Percentiles rank a stretch among this genome's conserved stretches.
Conservation (phyloP, 2,113 vertebrate species). For the Triplophysa tibetana region DNA sequence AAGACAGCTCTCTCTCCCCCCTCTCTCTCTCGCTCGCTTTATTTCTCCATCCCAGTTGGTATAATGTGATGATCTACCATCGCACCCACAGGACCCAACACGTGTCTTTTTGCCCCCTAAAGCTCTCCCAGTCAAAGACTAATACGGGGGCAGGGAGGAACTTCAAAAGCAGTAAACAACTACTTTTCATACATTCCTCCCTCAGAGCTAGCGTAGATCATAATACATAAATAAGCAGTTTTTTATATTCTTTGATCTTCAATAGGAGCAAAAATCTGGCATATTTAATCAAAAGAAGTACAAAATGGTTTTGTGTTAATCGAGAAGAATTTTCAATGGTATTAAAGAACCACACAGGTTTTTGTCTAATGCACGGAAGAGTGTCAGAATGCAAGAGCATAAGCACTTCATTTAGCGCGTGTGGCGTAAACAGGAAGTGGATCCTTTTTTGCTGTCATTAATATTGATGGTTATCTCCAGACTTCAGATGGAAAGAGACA, state of each 20-base stretch:
- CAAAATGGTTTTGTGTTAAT: slow-evolving; percentile 10
- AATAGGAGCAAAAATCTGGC: slow-evolving; percentile 30
- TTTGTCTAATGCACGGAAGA: not conserved
- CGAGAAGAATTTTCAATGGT: not conserved
- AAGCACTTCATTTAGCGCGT: slow-evolving; percentile 29
- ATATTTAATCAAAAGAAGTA: slow-evolving; percentile 36
- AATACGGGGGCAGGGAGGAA: not conserved
- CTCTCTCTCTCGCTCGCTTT: not conserved
- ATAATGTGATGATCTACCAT: slow-evolving; percentile 10
- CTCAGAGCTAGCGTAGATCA: slow-evolving; percentile 26
- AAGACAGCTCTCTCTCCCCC: slow-evolving; percentile 24
- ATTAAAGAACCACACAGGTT: not conserved
- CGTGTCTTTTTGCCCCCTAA: slow-evolving; percentile 29
- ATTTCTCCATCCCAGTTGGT: not conserved
- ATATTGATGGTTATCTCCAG: slow-evolving; percentile 65
- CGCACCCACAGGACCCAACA: slow-evolving; percentile 22
- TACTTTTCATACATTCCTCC: slow-evolving; percentile 38
- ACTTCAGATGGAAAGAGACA: slow-evolving; percentile 56
- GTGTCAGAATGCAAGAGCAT: slow-evolving; percentile 2
- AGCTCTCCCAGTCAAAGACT: slow-evolving; percentile 38
- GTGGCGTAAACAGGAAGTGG: slow-evolving; percentile 61
- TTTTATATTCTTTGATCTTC: slow-evolving; percentile 45
- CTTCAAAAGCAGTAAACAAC: slow-evolving; percentile 50
- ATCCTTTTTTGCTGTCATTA: slow-evolving; percentile 57
- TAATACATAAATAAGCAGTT: slow-evolving; percentile 29